These are phyloP conservation scores for Dendrocincla tyrannina DNA, from an alignment of 2,797 vertebrate genomes.

Conservation along the genomic window DNA sequence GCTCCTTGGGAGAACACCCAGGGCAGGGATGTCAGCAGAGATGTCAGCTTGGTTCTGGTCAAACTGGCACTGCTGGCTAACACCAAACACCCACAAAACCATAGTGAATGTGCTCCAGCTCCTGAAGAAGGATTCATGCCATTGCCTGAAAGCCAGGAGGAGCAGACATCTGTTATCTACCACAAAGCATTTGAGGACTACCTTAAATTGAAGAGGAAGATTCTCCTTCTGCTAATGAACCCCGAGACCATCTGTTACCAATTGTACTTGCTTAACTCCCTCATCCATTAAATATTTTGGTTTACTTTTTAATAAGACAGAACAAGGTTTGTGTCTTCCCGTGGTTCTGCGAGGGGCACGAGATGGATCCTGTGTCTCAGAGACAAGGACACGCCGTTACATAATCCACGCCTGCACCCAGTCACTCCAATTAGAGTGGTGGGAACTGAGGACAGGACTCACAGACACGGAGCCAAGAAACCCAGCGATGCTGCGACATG, in stretches of 20 bases:
- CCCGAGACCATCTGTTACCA: slow-evolving; percentile 62
- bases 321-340: background rate
- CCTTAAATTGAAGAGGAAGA: slow-evolving; percentile 54
- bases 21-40: fast-evolving
- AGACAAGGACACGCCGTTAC: background rate
- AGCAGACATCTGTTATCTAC: slow-evolving; percentile 2
- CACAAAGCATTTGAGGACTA: slow-evolving; percentile 30
- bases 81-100: background rate
- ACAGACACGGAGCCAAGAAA: background rate
- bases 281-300: slow-evolving; percentile 56
- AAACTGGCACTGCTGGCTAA: background rate
- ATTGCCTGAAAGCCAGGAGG: background rate
- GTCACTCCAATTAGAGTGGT: background rate
- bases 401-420: background rate
- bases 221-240: slow-evolving; percentile 60
- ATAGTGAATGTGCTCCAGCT: background rate
- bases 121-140: background rate
- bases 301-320: slow-evolving; percentile 11
- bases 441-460: background rate
- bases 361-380: background rate
- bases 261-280: background rate
- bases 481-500: background rate
- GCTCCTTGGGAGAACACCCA: fast-evolving
- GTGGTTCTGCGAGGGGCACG: fast-evolving
- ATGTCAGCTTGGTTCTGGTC: background rate